Evolutionary conservation across 1,140 invertebrate species (phyloP), one percentile per base, ranked within the genome.

Genomic region (Hyphantria cunea): DNA sequence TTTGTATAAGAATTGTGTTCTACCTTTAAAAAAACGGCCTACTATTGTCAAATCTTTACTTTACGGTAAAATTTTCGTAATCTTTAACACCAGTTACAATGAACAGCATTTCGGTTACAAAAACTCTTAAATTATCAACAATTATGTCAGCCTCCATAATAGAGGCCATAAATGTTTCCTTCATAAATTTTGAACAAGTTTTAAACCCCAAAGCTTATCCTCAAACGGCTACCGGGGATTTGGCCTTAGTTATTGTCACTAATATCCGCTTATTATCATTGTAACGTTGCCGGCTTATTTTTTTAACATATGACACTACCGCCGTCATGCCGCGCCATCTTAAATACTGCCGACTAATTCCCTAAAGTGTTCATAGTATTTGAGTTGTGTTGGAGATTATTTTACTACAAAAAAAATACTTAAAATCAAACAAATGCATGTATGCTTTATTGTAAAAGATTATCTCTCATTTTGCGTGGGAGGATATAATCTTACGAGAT

Each of bases 271-370:
- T 69, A 72, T 72, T 70, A 72, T 62, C 34, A 68, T 77, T 81
- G 68, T 72, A 17, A 14, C 17, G 45, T 68, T 79, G 77, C 74
- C 69, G 72, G 66, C 69, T 79, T 75, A 51, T 47, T 53, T 48
- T 33, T 25, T 3, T 25, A 17, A 64, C 44, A 47, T 59, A 37
- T 31, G 60, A 33, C 51, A 31, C 39, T 32, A 47, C 12, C 52
- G 33, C 17, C 47, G 5, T 25, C 5, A 5, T 5, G 17, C 17
- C 17, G 17, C 17, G 5, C 17, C 5, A 25, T 25, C 17, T 39
- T 62, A 25, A 53, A 62, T 49, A 62, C 47, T 62, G 53, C 10
- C 6, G 31, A 0, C 42, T 56, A 56, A 56, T 56, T 42, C 17
- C 34, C 34, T 11, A 37, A 25, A 25, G 17, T 37, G 8, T 37